phyloP scores from a whole-genome alignment of 2,888 invertebrate species.

The Leptarthrus brevirostris region DNA sequence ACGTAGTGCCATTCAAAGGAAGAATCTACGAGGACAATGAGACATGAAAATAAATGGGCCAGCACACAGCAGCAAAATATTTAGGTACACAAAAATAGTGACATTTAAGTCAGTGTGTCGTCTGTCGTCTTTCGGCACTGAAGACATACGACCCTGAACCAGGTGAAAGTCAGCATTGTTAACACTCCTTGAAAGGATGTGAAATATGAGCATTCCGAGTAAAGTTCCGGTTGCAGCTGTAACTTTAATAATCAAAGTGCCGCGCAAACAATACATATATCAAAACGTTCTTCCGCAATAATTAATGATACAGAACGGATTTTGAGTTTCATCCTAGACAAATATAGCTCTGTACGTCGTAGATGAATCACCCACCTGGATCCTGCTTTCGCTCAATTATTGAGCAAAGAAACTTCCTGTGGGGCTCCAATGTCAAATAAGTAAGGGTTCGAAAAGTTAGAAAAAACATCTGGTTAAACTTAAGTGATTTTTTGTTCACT shows the following conservation, averaged over 20 bases:
- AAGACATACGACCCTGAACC: constrained; percentile 1
- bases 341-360: not conserved
- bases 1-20: constrained; percentile 32
- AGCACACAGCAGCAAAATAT: not conserved
- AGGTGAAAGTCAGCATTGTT: constrained; percentile 12
- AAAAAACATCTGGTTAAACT: too few relatives aligned
- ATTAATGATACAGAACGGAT: constrained; percentile 24
- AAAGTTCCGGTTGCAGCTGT: constrained; percentile 25
- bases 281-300: constrained; percentile 29
- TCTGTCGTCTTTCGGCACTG: not conserved
- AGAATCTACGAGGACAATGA: constrained; percentile 25
- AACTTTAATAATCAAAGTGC: constrained; percentile 11
- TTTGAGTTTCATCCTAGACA: constrained; percentile 10
- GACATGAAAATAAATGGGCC: constrained; percentile 9
- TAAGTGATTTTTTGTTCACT: too few relatives aligned
- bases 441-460: too few relatives aligned
- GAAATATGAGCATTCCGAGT: constrained; percentile 12
- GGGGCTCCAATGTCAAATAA: too few relatives aligned
- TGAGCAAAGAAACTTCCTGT: too few relatives aligned
- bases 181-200: constrained; percentile 17
- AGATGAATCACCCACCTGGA: constrained; percentile 14
- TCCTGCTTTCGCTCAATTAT: not conserved
- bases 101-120: constrained; percentile 28
- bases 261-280: constrained; percentile 27
- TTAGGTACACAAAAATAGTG: not conserved